Percentiles rank a stretch among this genome's conserved stretches.
These are phyloP conservation scores for Manduca sexta DNA, from an alignment of 1,140 invertebrate genomes.

Conservation along the genomic window DNA sequence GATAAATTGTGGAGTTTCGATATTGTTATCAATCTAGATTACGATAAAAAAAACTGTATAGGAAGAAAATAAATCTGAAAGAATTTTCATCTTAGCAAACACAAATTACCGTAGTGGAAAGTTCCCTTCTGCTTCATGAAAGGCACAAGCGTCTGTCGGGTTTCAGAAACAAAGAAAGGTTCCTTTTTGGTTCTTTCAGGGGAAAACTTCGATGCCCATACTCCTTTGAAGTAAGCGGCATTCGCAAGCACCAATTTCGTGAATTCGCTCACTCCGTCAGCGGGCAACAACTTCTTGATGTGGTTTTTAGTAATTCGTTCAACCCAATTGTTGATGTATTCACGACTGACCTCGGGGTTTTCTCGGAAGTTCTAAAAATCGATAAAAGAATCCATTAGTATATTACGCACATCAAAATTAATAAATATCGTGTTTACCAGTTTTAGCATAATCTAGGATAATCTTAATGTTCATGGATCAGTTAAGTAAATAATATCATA, in stretches of 20 bases:
- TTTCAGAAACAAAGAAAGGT: slow-evolving; percentile 82
- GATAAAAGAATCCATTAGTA: too few species aligned
- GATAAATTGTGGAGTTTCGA: too few species aligned
- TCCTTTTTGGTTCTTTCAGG: slow-evolving; percentile 78
- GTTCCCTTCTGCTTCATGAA: slow-evolving; percentile 91
- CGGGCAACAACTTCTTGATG: slow-evolving; percentile 83
- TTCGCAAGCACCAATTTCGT: slow-evolving; percentile 88
- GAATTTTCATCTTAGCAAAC: neutral
- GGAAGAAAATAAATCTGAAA: neutral
- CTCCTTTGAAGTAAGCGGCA: slow-evolving; percentile 93
- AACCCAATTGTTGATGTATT: slow-evolving; percentile 88
- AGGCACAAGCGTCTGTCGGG: slow-evolving; percentile 79
- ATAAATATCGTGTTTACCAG: too few species aligned
- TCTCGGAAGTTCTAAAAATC: slow-evolving; percentile 76
- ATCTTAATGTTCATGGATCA: too few species aligned
- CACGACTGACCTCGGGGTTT: slow-evolving; percentile 74
- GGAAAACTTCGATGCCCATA: slow-evolving; percentile 87
- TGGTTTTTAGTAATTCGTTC: slow-evolving; percentile 83
- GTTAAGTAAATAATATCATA: too few species aligned
- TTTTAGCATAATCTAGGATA: too few species aligned
- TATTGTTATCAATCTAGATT: too few species aligned
- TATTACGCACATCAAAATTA: too few species aligned
- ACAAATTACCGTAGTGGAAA: slow-evolving; percentile 82
- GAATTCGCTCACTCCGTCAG: slow-evolving; percentile 74
- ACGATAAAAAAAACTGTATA: too few species aligned